These are phyloP conservation scores for Diachasmimorpha longicaudata DNA, from an alignment of 1,140 invertebrate species.

Conservation along the genomic window DNA sequence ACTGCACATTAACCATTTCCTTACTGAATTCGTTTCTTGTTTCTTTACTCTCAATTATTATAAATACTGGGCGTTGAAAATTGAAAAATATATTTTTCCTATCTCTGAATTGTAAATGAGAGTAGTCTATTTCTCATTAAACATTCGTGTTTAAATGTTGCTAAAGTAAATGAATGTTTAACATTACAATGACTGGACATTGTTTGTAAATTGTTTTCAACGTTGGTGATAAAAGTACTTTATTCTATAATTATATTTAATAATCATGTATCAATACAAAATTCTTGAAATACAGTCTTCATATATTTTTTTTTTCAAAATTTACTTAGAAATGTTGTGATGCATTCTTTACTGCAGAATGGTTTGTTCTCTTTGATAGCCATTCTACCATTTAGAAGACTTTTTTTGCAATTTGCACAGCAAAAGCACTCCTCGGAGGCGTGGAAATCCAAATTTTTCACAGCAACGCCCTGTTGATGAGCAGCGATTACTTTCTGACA, in stretches of 20 bases:
- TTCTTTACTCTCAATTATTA: neutral
- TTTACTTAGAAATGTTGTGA: constrained; percentile 43
- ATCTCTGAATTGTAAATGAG: neutral
- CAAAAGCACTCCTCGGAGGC: constrained; percentile 76
- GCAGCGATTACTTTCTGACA: constrained; percentile 77
- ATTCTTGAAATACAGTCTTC: neutral
- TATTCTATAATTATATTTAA: constrained; percentile 2
- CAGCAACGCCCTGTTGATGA: constrained; percentile 76
- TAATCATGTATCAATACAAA: neutral
- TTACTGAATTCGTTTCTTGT: neutral
- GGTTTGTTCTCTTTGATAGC: constrained; percentile 73
- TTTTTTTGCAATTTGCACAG: constrained; percentile 75
- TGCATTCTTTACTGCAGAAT: constrained; percentile 69
- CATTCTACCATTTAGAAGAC: constrained; percentile 71
- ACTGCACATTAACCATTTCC: neutral
- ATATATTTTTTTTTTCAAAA: neutral
- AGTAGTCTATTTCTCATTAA: constrained; percentile 13
- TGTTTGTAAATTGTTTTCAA: neutral
- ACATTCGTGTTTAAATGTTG: constrained; percentile 17
- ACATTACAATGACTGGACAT: neutral
- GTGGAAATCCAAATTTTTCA: constrained; percentile 81
- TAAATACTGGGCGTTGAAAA: neutral
- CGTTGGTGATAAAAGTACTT: neutral
- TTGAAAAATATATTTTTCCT: neutral
- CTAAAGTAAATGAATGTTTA: neutral